A percentile compares a stretch with the other conserved stretches of the same genome.
Evolutionary conservation across 2,113 vertebrate genomes (phyloP).

Genomic region (Nibea coibor): DNA sequence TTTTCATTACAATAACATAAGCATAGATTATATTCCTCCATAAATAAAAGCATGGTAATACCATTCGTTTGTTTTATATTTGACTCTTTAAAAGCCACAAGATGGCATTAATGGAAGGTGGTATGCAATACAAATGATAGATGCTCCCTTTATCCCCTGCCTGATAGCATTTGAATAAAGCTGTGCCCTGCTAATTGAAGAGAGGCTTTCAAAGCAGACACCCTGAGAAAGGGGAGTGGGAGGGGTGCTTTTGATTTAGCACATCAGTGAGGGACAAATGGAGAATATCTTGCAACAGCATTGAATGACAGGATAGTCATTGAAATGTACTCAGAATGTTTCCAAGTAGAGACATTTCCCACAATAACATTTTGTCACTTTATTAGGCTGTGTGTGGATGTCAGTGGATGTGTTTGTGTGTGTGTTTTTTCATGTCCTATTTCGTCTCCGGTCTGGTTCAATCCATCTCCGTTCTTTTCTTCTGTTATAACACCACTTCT

Average conservation of each 20-base stretch:
- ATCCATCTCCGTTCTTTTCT: constrained; percentile 48
- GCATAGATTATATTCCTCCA: constrained; percentile 57
- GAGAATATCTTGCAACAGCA: constrained; percentile 65
- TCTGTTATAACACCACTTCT: constrained; percentile 54
- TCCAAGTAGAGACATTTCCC: constrained; percentile 50
- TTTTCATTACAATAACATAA: constrained; percentile 70
- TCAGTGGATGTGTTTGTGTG: neutral
- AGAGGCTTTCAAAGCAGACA: constrained; percentile 71
- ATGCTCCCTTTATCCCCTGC: constrained; percentile 61
- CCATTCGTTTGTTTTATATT: constrained; percentile 69
- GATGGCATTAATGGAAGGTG: constrained; percentile 64
- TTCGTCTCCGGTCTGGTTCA: constrained; percentile 36
- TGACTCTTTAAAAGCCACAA: constrained; percentile 69
- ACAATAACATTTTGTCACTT: constrained; percentile 57
- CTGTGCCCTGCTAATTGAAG: constrained; percentile 67
- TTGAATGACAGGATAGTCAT: constrained; percentile 58
- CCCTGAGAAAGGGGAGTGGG: constrained; percentile 8
- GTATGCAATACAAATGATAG: constrained; percentile 69
- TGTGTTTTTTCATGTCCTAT: constrained; percentile 19
- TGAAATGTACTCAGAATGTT: constrained; percentile 61
- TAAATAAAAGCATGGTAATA: constrained; percentile 63
- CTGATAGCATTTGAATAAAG: constrained; percentile 69
- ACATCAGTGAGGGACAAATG: constrained; percentile 60
- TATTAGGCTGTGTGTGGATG: constrained; percentile 29
- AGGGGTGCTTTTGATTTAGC: constrained; percentile 46